Evolutionary conservation across 2,797 vertebrate genomes (phyloP).

Genomic region (Halcyon chelicuti): DNA sequence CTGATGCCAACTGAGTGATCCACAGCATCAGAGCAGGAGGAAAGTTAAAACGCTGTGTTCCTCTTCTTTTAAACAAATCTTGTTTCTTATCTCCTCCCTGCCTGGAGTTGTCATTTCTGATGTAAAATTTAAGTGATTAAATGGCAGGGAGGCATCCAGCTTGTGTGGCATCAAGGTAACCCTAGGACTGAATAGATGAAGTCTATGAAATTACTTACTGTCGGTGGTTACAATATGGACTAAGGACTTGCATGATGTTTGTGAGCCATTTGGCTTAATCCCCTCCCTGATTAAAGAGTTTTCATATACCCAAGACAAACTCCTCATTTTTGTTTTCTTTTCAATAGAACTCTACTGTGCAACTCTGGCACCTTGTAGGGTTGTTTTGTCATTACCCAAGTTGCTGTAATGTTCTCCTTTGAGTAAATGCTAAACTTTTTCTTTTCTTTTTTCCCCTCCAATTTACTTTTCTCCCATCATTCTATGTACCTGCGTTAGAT

Average conservation of each 20-base stretch:
- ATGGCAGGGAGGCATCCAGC: neutral
- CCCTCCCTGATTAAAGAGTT: slow-evolving; percentile 13
- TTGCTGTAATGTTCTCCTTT: neutral
- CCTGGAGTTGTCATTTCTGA: neutral
- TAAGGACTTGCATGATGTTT: neutral
- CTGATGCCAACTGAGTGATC: neutral
- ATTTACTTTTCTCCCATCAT: neutral
- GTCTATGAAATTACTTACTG: neutral
- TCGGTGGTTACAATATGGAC: neutral
- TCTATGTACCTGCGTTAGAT: neutral
- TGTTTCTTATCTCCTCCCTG: neutral
- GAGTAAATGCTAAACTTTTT: neutral
- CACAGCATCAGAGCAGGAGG: neutral
- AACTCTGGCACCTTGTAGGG: neutral
- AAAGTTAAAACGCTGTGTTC: neutral
- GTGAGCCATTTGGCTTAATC: neutral
- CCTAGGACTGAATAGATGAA: neutral
- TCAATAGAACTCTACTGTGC: neutral
- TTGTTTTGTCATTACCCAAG: neutral
- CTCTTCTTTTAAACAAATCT: neutral
- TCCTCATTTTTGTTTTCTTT: slow-evolving; percentile 42
- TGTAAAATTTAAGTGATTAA: neutral
- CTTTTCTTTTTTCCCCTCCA: neutral
- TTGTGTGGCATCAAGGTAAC: neutral
- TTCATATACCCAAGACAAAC: slow-evolving; percentile 41